Conservation (phyloP, 2,888 invertebrate species). For the Suillia variegata region DNA sequence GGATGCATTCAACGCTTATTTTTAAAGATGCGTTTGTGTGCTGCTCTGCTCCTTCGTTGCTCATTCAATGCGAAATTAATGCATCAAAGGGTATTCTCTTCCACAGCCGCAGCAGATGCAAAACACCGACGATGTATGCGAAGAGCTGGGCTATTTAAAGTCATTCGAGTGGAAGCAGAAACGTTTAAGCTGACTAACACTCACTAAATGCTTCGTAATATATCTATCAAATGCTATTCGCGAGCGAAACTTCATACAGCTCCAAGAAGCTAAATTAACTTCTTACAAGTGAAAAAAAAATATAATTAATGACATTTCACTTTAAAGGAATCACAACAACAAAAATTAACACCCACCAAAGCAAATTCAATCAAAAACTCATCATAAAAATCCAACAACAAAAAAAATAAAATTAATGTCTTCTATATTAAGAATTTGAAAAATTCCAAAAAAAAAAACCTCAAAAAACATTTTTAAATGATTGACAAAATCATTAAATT, state of each 20-base stretch:
- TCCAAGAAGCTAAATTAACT: too few relatives aligned
- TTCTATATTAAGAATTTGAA: not conserved
- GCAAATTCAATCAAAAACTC: conserved; percentile 29
- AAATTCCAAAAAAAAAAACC: conserved; percentile 6
- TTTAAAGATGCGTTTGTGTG: conserved; percentile 23
- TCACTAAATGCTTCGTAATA: too few relatives aligned
- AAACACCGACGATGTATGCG: not conserved
- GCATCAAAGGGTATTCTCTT: conserved; percentile 43
- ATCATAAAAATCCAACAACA: conserved; percentile 13
- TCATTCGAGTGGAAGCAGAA: conserved; percentile 41
- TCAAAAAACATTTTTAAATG: conserved; percentile 14
- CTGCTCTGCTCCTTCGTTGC: not conserved
- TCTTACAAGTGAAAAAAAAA: conserved; percentile 8
- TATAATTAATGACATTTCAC: conserved; percentile 29
- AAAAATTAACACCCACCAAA: conserved; percentile 1
- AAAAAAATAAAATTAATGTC: not conserved
- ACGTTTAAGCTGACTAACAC: too few relatives aligned
- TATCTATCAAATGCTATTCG: not conserved
- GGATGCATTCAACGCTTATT: conserved; percentile 11
- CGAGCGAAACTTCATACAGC: too few relatives aligned
- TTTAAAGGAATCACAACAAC: not conserved
- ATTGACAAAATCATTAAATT: conserved; percentile 40
- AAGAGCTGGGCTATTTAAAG: not conserved
- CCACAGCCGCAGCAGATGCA: not conserved
- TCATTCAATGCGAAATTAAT: conserved; percentile 40